Base-by-base conservation (phyloP, 2,888 invertebrate species). In the Drosophila percnosoma region DNA sequence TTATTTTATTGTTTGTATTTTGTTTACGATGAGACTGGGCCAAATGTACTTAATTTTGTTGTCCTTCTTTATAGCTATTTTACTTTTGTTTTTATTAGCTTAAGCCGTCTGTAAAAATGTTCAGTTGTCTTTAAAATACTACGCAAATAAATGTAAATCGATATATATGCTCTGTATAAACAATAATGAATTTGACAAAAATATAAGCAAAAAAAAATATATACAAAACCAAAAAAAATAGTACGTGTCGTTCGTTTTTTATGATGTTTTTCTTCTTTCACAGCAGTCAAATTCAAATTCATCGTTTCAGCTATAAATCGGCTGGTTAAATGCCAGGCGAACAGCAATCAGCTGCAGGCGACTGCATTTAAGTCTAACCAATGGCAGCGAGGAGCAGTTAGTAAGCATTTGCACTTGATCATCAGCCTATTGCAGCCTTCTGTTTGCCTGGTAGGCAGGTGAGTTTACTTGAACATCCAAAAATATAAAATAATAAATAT, bases 21-120 rank as follows among this genome's bases (percentile, higher is more conserved):
- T 63, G 36, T 68, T 62, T 68, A 60, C 71, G 68, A 76, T 66
- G 66, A 63, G 77, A 76, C 68, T 72, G 55, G 67, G 62, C 63
- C 29, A 63, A 21, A 38, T 71, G 68, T 78, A 80, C 72, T 78
- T 78, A 80, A 78, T 53, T 55, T 75, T 66, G 29, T 57, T 60
- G 18, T 38, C 40, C 57, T 31, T 57, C 42, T 40, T 42, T 29
- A n/a, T 27, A 57, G n/a, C 24, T 55, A 29, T 38, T 42, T 51
- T 42, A 45, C 38, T 64, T 40, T 59, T 24, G 34, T 52, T 65
- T 53, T 40, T 63, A n/a, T 69, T 71, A 75, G 49, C 63, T 73
- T 64, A 66, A 76, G 59, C 21, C 33, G 34, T 53, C 18, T 80
- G 68, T 81, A 73, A 51, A 72, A 67, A 58, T 40, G 24, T 57